Percentiles rank a stretch among this genome's conserved stretches.
phyloP scores from a whole-genome alignment of 2,113 vertebrate genomes.

The Coptodon bakossiorum region DNA sequence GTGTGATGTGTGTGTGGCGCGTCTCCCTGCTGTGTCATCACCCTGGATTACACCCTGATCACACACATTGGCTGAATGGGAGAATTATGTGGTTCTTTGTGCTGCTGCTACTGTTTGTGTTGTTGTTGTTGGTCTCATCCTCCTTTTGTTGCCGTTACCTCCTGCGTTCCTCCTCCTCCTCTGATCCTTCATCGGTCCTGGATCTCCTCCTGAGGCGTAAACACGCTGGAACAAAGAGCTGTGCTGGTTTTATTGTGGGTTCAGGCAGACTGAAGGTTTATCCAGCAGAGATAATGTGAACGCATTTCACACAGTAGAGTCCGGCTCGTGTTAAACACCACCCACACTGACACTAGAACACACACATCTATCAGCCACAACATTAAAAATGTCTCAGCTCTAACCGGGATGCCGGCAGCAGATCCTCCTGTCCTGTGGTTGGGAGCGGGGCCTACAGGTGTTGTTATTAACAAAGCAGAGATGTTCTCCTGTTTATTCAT shows the following conservation, averaged over 20 bases:
- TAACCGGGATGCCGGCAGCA: neutral
- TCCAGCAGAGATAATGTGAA: neutral
- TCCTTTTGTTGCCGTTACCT: constrained; percentile 3
- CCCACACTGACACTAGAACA: neutral
- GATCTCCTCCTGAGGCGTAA: constrained; percentile 24
- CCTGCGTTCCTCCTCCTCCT: neutral
- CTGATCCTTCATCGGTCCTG: neutral
- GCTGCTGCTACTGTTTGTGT: neutral
- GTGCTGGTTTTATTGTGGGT: neutral
- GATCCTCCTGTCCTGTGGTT: neutral
- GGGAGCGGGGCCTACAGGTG: neutral
- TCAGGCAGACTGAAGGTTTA: neutral
- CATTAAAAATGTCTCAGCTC: neutral
- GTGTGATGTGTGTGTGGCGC: neutral
- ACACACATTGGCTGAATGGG: neutral
- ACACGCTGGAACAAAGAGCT: constrained; percentile 5
- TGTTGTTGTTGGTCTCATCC: neutral
- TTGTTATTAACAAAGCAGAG: neutral
- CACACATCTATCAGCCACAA: neutral
- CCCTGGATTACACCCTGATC: neutral
- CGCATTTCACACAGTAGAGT: neutral
- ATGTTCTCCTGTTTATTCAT: neutral
- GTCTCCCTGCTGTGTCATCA: neutral
- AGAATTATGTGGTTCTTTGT: neutral
- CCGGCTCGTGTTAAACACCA: neutral